Conservation (phyloP, 1,140 invertebrate genomes). For the Caerostris extrusa region DNA sequence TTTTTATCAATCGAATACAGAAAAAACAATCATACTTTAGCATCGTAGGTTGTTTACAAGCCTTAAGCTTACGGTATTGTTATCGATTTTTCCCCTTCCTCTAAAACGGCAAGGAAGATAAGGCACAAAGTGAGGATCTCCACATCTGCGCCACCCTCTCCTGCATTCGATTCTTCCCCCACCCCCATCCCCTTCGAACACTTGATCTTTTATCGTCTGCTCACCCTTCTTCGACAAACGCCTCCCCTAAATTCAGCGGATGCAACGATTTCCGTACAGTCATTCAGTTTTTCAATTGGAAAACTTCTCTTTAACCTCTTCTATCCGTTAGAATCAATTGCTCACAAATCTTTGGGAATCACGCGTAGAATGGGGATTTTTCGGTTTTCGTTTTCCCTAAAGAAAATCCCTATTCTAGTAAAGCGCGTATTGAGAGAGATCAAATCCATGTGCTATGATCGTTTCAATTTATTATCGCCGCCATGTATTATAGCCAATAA, state of each 20-base stretch:
- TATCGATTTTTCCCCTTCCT: not conserved
- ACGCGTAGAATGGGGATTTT: not conserved
- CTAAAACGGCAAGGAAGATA: not conserved
- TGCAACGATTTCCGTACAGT: not conserved
- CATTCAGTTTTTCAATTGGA: not conserved
- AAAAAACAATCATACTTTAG: not conserved
- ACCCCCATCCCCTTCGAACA: no score
- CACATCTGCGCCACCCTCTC: not conserved
- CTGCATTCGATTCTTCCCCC: no score
- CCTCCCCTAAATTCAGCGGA: not conserved
- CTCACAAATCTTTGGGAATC: not conserved
- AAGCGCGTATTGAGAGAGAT: not conserved
- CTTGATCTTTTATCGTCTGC: no score
- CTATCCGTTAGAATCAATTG: not conserved
- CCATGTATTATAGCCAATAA: not conserved
- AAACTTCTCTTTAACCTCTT: not conserved
- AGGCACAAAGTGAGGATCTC: not conserved
- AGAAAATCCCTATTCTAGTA: not conserved
- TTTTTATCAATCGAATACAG: not conserved
- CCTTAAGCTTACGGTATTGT: not conserved
- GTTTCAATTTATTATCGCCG: not conserved
- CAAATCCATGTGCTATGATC: not conserved
- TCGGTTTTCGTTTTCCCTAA: not conserved
- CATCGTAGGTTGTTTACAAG: not conserved
- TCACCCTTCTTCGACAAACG: not conserved